phyloP scores from a whole-genome alignment of 1,140 invertebrate species.

The Spodoptera frugiperda region DNA sequence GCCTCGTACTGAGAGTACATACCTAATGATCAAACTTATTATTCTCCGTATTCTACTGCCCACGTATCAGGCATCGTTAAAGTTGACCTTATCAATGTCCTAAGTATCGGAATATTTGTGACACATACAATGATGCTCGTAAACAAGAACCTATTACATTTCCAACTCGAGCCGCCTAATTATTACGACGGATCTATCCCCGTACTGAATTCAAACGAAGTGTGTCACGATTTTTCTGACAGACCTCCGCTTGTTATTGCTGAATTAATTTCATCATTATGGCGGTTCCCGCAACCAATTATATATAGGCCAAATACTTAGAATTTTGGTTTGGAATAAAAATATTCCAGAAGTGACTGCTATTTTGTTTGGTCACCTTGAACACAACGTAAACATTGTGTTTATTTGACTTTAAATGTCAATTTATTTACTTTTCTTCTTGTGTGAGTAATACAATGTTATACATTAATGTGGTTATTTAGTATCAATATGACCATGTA shows the following conservation, averaged over 20 bases:
- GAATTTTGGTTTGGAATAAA: not conserved
- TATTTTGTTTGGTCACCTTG: not conserved
- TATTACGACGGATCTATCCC: not conserved
- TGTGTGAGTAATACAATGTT: no score
- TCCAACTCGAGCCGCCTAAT: conserved; percentile 5
- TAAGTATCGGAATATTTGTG: not conserved
- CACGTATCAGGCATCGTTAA: conserved; percentile 7
- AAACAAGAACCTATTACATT: not conserved
- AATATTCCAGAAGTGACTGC: not conserved
- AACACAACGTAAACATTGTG: no score
- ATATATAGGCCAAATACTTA: not conserved
- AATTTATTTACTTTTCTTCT: no score
- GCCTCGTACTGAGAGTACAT: not conserved
- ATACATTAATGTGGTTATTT: no score
- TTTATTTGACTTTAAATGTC: no score
- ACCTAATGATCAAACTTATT: not conserved
- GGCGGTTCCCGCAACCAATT: conserved; percentile 8
- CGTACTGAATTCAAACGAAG: conserved; percentile 7
- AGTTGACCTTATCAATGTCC: conserved; percentile 5
- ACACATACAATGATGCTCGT: not conserved
- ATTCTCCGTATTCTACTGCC: not conserved
- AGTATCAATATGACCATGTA: no score
- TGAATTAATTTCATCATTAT: conserved; percentile 24
- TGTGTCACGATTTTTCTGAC: conserved; percentile 25
- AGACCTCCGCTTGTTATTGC: conserved; percentile 1